Evolutionary conservation across 1,140 invertebrate genomes (phyloP).

Genomic region (Formica selysi): DNA sequence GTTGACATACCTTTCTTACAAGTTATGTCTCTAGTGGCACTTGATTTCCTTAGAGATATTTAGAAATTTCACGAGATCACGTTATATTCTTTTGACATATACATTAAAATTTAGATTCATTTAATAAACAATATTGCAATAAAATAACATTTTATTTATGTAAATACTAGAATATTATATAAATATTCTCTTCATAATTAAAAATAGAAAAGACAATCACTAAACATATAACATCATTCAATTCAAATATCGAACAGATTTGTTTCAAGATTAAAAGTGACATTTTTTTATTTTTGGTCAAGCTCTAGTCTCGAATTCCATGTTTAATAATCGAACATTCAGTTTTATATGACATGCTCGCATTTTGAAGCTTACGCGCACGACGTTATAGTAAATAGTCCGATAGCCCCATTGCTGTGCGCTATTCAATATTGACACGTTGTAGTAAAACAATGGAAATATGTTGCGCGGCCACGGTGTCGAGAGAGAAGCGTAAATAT

Average conservation of each 20-base stretch:
- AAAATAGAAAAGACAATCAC: not conserved
- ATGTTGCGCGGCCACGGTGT: conserved; percentile 68
- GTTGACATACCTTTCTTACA: conserved; percentile 44
- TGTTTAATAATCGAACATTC: conserved; percentile 52
- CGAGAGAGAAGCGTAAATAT: conserved; percentile 76
- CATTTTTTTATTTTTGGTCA: conserved; percentile 11
- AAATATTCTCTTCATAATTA: not conserved
- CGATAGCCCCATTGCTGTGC: conserved; percentile 65
- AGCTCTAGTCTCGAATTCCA: conserved; percentile 12
- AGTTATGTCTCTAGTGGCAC: conserved; percentile 43
- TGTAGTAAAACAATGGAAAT: conserved; percentile 77
- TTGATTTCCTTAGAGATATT: conserved; percentile 66
- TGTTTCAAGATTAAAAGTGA: not conserved
- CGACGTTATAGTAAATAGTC: conserved; percentile 65
- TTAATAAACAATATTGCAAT: conserved; percentile 17
- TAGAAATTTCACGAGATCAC: conserved; percentile 50
- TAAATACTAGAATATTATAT: too few relatives aligned
- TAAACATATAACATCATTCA: not conserved
- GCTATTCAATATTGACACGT: conserved; percentile 76
- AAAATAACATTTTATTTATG: conserved; percentile 8
- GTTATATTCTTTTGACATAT: conserved; percentile 7
- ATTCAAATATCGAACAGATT: not conserved
- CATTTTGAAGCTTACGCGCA: conserved; percentile 49
- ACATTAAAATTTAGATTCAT: not conserved
- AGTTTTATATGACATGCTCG: conserved; percentile 18